phyloP scores from a whole-genome alignment of 2,113 vertebrate genomes.

The Platichthys stellatus region DNA sequence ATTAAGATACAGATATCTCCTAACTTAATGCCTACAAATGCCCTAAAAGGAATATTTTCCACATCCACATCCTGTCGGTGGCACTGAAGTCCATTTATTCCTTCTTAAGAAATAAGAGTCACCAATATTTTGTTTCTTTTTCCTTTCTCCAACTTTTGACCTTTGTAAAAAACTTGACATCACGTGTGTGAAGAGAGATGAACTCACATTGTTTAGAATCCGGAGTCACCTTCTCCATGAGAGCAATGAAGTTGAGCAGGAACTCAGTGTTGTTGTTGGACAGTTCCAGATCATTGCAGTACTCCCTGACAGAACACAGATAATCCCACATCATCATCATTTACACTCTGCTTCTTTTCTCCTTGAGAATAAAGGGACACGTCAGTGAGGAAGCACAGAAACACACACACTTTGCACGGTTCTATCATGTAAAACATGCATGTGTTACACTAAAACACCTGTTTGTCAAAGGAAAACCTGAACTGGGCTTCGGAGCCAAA shows the following conservation, averaged over 20 bases:
- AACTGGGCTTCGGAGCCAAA: slow-evolving; percentile 13
- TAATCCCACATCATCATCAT: slow-evolving; percentile 6
- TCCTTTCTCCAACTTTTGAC: no score
- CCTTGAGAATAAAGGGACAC: slow-evolving; percentile 8
- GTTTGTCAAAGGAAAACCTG: neutral
- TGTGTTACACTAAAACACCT: slow-evolving; percentile 8
- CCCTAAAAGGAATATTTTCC: no score
- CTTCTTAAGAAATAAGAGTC: no score
- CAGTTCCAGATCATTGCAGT: slow-evolving; percentile 98
- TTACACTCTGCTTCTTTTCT: slow-evolving; percentile 10
- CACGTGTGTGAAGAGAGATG: neutral
- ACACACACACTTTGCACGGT: slow-evolving; percentile 8
- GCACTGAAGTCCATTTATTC: no score
- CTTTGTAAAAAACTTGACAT: neutral
- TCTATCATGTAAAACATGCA: slow-evolving; percentile 42
- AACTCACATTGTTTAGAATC: slow-evolving; percentile 98
- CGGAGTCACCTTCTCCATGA: slow-evolving; percentile 99
- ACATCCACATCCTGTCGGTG: no score
- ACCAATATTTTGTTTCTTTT: neutral
- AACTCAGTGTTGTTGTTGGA: slow-evolving; percentile 99
- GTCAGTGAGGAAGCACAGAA: slow-evolving; percentile 15
- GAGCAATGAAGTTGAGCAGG: slow-evolving; percentile 97
- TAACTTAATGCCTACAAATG: no score
- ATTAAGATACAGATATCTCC: no score
- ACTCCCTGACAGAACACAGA: slow-evolving; percentile 89